phyloP scores from a whole-genome alignment of 2,113 vertebrate genomes.

The Notarius lentiginosus region DNA sequence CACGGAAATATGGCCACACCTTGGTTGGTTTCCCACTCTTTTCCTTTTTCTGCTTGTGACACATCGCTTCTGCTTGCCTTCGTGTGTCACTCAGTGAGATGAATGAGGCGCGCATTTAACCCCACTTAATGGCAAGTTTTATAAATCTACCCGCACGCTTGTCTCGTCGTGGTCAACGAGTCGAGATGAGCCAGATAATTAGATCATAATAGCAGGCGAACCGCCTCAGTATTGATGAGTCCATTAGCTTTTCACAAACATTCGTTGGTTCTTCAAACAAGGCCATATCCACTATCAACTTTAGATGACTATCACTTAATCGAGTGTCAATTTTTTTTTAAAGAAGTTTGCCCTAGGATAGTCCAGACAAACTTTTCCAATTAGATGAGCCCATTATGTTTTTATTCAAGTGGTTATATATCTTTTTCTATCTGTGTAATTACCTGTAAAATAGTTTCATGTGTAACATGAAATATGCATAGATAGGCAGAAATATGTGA shows the following conservation, averaged over 20 bases:
- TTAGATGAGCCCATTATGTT: conserved; percentile 10
- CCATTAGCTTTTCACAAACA: conserved; percentile 63
- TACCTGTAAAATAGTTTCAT: conserved; percentile 31
- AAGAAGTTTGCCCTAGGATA: conserved; percentile 16
- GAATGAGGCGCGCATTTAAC: conserved; percentile 69
- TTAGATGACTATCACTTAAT: conserved; percentile 26
- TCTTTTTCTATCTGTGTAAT: conserved; percentile 26
- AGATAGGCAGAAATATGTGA: conserved; percentile 7
- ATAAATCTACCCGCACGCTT: conserved; percentile 74
- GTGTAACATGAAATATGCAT: conserved; percentile 22
- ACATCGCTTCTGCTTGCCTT: conserved; percentile 52
- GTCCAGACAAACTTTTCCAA: conserved; percentile 22
- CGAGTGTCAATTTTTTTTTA: background rate
- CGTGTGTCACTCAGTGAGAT: conserved; percentile 66
- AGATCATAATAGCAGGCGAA: conserved; percentile 72
- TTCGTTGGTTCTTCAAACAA: conserved; percentile 43
- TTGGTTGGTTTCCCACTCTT: conserved; percentile 45
- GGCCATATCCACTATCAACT: conserved; percentile 44
- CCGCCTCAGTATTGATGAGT: conserved; percentile 72
- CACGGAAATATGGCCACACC: background rate
- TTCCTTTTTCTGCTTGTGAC: conserved; percentile 45
- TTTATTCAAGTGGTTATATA: conserved; percentile 2
- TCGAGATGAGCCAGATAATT: conserved; percentile 78
- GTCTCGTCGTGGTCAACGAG: conserved; percentile 78
- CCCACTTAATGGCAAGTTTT: conserved; percentile 82